These are phyloP conservation scores for Lophius piscatorius DNA, from an alignment of 2,113 vertebrate species.

Conservation along the genomic window DNA sequence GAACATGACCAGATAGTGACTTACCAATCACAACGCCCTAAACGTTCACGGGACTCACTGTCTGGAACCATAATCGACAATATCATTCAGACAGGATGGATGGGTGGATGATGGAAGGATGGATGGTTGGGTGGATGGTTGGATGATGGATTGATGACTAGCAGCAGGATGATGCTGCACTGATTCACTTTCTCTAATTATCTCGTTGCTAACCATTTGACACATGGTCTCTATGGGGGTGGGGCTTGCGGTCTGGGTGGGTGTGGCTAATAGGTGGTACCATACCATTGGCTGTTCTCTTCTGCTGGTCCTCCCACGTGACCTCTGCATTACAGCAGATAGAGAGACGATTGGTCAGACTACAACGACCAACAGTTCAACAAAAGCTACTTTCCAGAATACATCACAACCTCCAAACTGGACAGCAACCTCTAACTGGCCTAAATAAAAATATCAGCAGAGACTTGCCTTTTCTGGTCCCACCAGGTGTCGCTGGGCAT, in stretches of 20 bases:
- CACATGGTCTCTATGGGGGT: neutral
- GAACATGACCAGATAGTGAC: no score
- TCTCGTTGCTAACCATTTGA: neutral
- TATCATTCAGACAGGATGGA: neutral
- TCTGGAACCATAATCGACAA: no score
- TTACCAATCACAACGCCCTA: no score
- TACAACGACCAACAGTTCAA: slow-evolving; percentile 11
- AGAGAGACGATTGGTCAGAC: slow-evolving; percentile 44
- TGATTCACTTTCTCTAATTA: neutral
- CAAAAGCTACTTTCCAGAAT: neutral
- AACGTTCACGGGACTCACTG: no score
- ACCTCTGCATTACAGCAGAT: slow-evolving; percentile 87
- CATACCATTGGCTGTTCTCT: slow-evolving; percentile 87
- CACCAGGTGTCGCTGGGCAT: slow-evolving; percentile 65
- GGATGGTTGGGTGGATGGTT: neutral
- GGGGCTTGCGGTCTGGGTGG: slow-evolving; percentile 85
- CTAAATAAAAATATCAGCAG: neutral
- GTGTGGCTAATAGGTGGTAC: slow-evolving; percentile 79
- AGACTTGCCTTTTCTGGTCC: slow-evolving; percentile 71
- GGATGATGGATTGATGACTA: neutral
- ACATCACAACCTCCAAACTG: slow-evolving; percentile 1
- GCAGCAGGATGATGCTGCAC: neutral
- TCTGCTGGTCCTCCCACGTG: slow-evolving; percentile 96
- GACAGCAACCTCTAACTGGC: slow-evolving; percentile 1
- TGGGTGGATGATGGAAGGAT: neutral